These are phyloP conservation scores for Bombyx mandarina DNA, from an alignment of 1,140 invertebrate species.

Conservation along the genomic window DNA sequence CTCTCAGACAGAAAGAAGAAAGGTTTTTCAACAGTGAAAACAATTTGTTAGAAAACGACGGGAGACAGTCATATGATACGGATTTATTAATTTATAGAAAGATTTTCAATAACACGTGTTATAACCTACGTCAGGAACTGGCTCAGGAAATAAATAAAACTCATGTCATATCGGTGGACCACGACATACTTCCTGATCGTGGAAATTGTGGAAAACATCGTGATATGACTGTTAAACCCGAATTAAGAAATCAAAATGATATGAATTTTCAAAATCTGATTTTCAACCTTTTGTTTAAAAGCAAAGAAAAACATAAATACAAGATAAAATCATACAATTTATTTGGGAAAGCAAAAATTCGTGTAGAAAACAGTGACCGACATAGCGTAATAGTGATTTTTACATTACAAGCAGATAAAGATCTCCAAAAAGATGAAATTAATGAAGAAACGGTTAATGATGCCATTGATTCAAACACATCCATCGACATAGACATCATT, in stretches of 20 bases:
- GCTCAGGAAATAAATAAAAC: slow-evolving; percentile 13
- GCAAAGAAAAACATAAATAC: slow-evolving; percentile 30
- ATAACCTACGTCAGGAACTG: slow-evolving; percentile 24
- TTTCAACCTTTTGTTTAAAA: slow-evolving; percentile 5
- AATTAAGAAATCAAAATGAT: slow-evolving; percentile 4
- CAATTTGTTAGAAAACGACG: slow-evolving; percentile 15
- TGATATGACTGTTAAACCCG: background rate
- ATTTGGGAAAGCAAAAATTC: slow-evolving; percentile 20
- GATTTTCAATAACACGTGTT: slow-evolving; percentile 45
- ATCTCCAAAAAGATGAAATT: slow-evolving; percentile 10
- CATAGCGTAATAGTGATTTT: slow-evolving; percentile 42
- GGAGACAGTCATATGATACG: slow-evolving; percentile 9
- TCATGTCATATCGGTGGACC: slow-evolving; percentile 6
- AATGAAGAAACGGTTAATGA: slow-evolving; percentile 23
- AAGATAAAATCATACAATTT: slow-evolving; percentile 35
- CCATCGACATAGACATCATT: slow-evolving; percentile 46
- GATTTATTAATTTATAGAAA: slow-evolving; percentile 32
- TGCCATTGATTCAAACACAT: slow-evolving; percentile 19
- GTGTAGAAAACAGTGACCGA: slow-evolving; percentile 9
- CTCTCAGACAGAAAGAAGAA: slow-evolving; percentile 24
- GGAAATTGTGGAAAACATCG: slow-evolving; percentile 13
- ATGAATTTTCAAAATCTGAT: slow-evolving; percentile 2
- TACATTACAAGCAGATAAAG: slow-evolving; percentile 24
- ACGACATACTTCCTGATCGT: slow-evolving; percentile 8
- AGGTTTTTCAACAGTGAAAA: slow-evolving; percentile 15